phyloP scores from a whole-genome alignment of 2,113 vertebrate genomes.

The Microcebus tavaratra region DNA sequence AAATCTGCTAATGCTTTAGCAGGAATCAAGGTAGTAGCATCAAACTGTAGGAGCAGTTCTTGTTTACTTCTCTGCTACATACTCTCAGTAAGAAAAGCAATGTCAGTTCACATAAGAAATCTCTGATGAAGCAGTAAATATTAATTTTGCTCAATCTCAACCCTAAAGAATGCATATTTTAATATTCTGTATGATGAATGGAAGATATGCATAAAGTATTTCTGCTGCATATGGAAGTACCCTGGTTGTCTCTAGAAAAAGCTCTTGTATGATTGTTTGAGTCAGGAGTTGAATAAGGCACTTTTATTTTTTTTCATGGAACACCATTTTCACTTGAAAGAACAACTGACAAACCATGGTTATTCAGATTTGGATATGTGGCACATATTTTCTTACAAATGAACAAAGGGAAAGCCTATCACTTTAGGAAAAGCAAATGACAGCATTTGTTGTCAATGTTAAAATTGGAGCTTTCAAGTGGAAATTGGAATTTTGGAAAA shows the following conservation, averaged over 20 bases:
- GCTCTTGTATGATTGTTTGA: neutral
- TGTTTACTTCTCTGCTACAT: neutral
- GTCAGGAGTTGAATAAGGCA: neutral
- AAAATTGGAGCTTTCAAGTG: constrained; percentile 53
- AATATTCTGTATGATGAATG: neutral
- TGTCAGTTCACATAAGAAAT: neutral
- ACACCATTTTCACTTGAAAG: constrained; percentile 53
- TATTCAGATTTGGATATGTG: constrained; percentile 46
- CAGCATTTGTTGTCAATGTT: constrained; percentile 53
- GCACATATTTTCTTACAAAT: constrained; percentile 49
- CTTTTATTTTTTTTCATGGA: neutral
- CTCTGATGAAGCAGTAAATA: neutral
- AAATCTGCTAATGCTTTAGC: neutral
- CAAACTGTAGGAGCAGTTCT: neutral
- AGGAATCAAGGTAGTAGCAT: neutral
- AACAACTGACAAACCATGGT: constrained; percentile 39
- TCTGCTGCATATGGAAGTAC: neutral
- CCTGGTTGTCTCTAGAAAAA: neutral
- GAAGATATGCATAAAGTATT: neutral
- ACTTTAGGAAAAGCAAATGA: constrained; percentile 58
- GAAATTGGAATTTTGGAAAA: constrained; percentile 56
- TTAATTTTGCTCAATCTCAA: neutral
- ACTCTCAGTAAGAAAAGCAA: neutral
- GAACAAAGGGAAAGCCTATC: constrained; percentile 53
- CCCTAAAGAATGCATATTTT: neutral